Percentiles rank a stretch among this genome's conserved stretches.
These are phyloP conservation scores for Drosophila teissieri DNA, from an alignment of 1,140 invertebrate genomes.

Conservation along the genomic window DNA sequence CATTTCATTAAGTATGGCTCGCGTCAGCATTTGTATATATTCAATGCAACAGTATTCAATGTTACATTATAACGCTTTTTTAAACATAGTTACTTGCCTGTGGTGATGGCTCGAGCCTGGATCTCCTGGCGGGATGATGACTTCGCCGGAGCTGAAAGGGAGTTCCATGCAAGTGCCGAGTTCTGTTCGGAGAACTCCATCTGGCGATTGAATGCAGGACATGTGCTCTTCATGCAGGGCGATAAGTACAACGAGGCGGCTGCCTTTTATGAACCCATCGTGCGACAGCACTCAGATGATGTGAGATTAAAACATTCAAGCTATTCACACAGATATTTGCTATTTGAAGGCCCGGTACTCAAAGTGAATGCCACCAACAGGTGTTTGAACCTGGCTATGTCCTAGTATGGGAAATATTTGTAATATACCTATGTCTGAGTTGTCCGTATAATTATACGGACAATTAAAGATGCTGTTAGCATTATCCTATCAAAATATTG, in stretches of 20 bases:
- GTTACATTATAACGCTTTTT: neutral
- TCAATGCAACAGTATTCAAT: too few relatives aligned
- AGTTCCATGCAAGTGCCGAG: slow-evolving; percentile 98
- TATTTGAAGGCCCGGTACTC: slow-evolving; percentile 7
- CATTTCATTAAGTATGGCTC: too few relatives aligned
- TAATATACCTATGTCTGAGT: too few relatives aligned
- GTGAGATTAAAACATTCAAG: slow-evolving; percentile 85
- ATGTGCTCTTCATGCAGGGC: slow-evolving; percentile 99
- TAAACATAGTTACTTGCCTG: slow-evolving; percentile 90
- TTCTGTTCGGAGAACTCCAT: slow-evolving; percentile 99
- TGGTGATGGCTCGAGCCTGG: slow-evolving; percentile 99
- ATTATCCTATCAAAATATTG: too few relatives aligned
- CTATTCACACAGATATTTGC: slow-evolving; percentile 7
- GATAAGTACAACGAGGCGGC: slow-evolving; percentile 99
- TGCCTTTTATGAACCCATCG: slow-evolving; percentile 99
- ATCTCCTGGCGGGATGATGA: slow-evolving; percentile 99
- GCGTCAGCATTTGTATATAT: too few relatives aligned
- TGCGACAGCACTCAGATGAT: slow-evolving; percentile 98
- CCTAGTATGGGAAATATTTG: too few relatives aligned
- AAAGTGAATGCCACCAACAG: too few relatives aligned
- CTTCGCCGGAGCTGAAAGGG: slow-evolving; percentile 97
- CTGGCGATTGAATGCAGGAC: slow-evolving; percentile 98
- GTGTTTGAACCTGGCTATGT: too few relatives aligned
- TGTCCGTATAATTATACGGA: too few relatives aligned
- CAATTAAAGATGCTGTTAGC: too few relatives aligned